Percentiles rank a stretch among this genome's conserved stretches.
These are phyloP conservation scores for Tetheella fluctuosa DNA, from an alignment of 2,888 invertebrate species.

Conservation along the genomic window DNA sequence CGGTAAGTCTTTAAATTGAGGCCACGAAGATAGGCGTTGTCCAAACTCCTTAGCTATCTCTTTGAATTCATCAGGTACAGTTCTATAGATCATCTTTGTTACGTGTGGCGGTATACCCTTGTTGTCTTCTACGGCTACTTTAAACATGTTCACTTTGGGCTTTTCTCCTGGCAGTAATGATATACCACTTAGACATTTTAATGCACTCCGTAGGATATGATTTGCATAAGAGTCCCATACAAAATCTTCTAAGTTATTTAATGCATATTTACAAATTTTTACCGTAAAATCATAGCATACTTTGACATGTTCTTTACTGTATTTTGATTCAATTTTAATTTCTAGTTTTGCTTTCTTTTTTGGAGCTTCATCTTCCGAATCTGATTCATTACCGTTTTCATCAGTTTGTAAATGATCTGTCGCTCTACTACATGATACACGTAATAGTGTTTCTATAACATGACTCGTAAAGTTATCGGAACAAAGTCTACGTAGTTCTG, in stretches of 20 bases:
- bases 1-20: constrained; percentile 90
- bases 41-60: constrained; percentile 87
- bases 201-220: constrained; percentile 88
- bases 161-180: constrained; percentile 79
- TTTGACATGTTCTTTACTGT: constrained; percentile 74
- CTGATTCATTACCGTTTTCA: constrained; percentile 27
- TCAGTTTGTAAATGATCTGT: constrained; percentile 60
- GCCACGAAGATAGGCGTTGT: constrained; percentile 87
- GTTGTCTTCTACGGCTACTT: constrained; percentile 49
- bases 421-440: constrained; percentile 81
- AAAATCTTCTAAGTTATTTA: constrained; percentile 94
- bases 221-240: constrained; percentile 91
- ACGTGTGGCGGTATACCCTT: constrained; percentile 69
- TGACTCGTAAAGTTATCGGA: constrained; percentile 92
- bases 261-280: constrained; percentile 89
- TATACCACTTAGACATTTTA: constrained; percentile 89
- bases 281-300: constrained; percentile 86
- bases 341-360: constrained; percentile 59
- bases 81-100: constrained; percentile 71
- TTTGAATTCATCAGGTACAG: constrained; percentile 84
- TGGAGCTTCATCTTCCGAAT: constrained; percentile 50
- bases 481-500: constrained; percentile 88
- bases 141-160: constrained; percentile 69
- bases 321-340: constrained; percentile 49
- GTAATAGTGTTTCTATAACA: constrained; percentile 88